A percentile compares a stretch with the other conserved stretches of the same genome.
Conservation (phyloP, 2,797 vertebrate species). For the Lithobates sylvaticus region DNA sequence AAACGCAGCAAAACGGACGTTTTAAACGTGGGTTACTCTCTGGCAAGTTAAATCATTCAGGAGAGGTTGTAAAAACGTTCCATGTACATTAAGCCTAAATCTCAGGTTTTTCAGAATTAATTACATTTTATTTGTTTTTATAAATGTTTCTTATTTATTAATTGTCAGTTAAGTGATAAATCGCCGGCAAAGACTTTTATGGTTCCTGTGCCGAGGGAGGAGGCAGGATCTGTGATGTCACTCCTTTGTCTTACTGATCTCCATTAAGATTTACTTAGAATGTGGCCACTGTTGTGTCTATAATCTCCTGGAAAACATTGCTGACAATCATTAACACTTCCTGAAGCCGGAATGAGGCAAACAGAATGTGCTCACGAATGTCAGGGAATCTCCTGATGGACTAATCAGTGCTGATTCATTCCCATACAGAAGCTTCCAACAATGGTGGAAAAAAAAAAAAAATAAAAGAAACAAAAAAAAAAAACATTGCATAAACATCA, state of each 20-base stretch:
- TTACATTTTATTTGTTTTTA: too few relatives aligned
- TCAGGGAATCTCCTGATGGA: background rate
- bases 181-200: background rate
- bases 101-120: too few relatives aligned
- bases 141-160: too few relatives aligned
- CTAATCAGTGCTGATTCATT: background rate
- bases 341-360: constrained; percentile 2
- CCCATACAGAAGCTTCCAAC: background rate
- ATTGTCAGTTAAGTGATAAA: too few relatives aligned
- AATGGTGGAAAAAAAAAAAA: too few relatives aligned
- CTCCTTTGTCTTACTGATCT: constrained; percentile 39
- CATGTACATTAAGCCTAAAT: too few relatives aligned
- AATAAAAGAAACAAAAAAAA: too few relatives aligned
- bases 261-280: constrained; percentile 29
- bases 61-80: too few relatives aligned
- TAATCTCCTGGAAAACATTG: constrained; percentile 5
- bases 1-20: too few relatives aligned
- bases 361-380: constrained; percentile 8
- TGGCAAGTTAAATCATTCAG: too few relatives aligned
- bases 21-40: too few relatives aligned
- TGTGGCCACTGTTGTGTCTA: constrained; percentile 37
- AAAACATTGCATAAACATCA: too few relatives aligned
- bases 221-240: constrained; percentile 14
- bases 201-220: constrained; percentile 8
- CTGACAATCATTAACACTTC: constrained; percentile 36